phyloP scores from a whole-genome alignment of 2,113 vertebrate genomes.

The Dipodomys stephensi region DNA sequence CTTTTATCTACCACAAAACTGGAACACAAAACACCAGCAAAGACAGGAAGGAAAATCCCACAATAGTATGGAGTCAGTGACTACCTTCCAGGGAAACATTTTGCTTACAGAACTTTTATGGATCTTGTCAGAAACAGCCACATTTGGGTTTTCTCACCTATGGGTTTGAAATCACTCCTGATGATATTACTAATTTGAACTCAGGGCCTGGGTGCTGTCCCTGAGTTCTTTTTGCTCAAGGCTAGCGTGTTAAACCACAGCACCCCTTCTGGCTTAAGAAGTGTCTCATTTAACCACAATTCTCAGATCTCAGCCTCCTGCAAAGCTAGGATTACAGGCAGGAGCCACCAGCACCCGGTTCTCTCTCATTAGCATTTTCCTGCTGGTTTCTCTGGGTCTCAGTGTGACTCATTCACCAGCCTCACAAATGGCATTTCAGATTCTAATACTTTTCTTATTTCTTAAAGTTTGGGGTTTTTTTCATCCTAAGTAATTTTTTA shows the following conservation, averaged over 20 bases:
- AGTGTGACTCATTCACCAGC: not conserved
- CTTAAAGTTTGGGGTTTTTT: constrained; percentile 12
- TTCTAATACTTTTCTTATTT: not conserved
- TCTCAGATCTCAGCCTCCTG: too few relatives aligned
- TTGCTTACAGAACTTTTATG: not conserved
- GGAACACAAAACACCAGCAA: not conserved
- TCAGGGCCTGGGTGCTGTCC: too few relatives aligned
- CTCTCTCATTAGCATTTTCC: not conserved
- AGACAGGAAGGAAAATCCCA: not conserved
- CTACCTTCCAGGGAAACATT: not conserved
- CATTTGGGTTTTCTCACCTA: not conserved
- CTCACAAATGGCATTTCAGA: constrained; percentile 3
- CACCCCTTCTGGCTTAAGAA: too few relatives aligned
- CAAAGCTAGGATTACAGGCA: too few relatives aligned
- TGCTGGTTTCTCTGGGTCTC: not conserved
- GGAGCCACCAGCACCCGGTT: too few relatives aligned
- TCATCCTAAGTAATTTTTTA: not conserved
- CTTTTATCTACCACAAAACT: not conserved
- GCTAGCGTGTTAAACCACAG: too few relatives aligned
- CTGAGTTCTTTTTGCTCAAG: too few relatives aligned
- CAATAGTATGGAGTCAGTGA: not conserved
- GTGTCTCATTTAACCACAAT: too few relatives aligned
- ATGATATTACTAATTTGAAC: not conserved
- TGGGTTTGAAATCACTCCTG: not conserved
- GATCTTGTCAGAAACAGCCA: not conserved